These are phyloP conservation scores for Drosophila melanocephala DNA, from an alignment of 2,888 invertebrate genomes.

Conservation along the genomic window DNA sequence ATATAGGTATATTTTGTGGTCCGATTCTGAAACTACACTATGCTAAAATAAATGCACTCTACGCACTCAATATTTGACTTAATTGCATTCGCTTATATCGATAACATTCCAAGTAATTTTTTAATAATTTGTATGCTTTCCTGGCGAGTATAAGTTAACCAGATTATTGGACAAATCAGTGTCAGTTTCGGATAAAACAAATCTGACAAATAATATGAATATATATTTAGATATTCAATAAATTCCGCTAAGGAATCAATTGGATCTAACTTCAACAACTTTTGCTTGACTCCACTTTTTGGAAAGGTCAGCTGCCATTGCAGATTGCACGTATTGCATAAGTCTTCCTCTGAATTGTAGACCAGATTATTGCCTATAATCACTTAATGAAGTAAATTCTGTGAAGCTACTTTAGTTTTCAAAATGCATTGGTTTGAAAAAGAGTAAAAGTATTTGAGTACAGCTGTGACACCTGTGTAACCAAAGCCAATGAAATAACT, in stretches of 20 bases:
- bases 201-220: not conserved
- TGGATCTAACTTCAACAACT: not conserved
- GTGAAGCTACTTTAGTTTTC: not conserved
- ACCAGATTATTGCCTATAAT: not conserved
- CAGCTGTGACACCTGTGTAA: not conserved
- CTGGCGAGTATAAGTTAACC: not conserved
- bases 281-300: not conserved
- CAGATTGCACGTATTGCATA: not conserved
- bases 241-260: not conserved
- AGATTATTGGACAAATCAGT: not conserved
- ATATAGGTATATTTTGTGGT: rapidly evolving
- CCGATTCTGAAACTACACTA: not conserved
- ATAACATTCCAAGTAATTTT: not conserved
- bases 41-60: not conserved
- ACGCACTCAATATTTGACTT: not conserved
- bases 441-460: not conserved
- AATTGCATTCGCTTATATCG: too few species aligned
- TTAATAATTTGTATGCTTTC: not conserved
- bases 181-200: not conserved
- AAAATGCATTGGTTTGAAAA: not conserved
- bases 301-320: not conserved
- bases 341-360: not conserved
- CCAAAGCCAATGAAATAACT: not conserved
- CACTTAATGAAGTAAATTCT: not conserved
- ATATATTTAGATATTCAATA: not conserved